Evolutionary conservation across 2,113 vertebrate species (phyloP), one percentile per base, ranked within the genome.

Genomic region (Pungitius pungitius): DNA sequence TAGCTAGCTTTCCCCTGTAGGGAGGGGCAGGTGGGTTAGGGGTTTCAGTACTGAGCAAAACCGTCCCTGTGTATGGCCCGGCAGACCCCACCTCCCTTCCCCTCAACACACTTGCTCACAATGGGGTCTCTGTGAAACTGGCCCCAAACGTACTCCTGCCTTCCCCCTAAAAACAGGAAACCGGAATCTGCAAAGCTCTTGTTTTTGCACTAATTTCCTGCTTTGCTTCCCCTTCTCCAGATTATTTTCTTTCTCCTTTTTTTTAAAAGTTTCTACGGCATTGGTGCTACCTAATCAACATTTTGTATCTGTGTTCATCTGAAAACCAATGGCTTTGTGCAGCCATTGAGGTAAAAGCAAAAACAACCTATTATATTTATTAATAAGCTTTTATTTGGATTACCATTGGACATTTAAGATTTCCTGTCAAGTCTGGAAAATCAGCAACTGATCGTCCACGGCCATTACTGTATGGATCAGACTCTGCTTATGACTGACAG

Each of bases 141-240:
- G 80, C 85, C 89, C 85, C 83, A 84, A 92, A 91, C 84, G 10
- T 86, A 81, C 87, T 88, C 78, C 73, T 69, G 85, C 90, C 88
- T 89, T 88, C 87, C 91, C 90, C 88, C 89, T 75, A 90, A 91
- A 91, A 94, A 94, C 94, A 94, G 92, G 93, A 94, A 94, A 93
- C 90, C 88, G 85, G 91, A 85, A 93, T 91, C 89, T 90, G 92
- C 87, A 45, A 83, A 87, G 88, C 83, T 90, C 90, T 93, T 94
- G 93, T 94, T 94, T 94, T 93, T 91, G 82, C 89, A 85, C 89
- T 93, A 89, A 94, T 94, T 94, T 95, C 93, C 94, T 95, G 92
- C 93, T 93, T 93, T 91, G 87, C 86, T 91, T 81, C 87, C 81
- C 87, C 85, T 85, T 91, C 89, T 92, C 87, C 77, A 90, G 91